Base-by-base conservation (phyloP, 2,113 vertebrate genomes). In the Ranitomeya variabilis region DNA sequence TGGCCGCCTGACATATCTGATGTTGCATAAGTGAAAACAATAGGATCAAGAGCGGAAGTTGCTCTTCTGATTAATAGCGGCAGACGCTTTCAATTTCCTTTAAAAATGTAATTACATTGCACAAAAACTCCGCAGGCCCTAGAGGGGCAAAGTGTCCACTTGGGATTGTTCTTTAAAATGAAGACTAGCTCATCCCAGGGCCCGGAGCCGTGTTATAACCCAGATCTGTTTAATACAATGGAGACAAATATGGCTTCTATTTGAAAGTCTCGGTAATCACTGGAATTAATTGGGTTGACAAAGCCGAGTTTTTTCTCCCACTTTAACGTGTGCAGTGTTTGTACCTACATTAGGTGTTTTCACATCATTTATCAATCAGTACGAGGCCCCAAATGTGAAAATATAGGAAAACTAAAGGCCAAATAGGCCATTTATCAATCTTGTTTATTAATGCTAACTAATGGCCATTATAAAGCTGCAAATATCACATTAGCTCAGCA, bases 391-490 rank as follows among this genome's bases (percentile, higher is more conserved):
- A 8, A 81, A 62, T 31, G 59, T 5, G 10, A 26, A 81, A 55
- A 57, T 62, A 67, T 26, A 4, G 21, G 37, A 10, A 71, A 55
- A n/a, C 69, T 55, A n/a, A 21, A 26, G 66, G 60, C 82, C 18
- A 71, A 84, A 69, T 52, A 9, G 66, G 19, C 82, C 64, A 81
- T 84, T 84, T 84, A 71, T 84, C 52, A 84, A 55, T 84, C 64
- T 18, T 69, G 64, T 71, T 84, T 84, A 84, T 84, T 84, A 84
- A 84, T 84, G 64, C 31, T 60, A 26, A 13, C 45, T 69, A 84
- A 55, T 84, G 82, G 66, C 82, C 82, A 26, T 84, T 84, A 83
- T 54, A 52, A 84, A 26, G 66, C 64, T n/a, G 82, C 82, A 71
- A 71, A 66, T 69, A 71, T 84, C 82, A 55, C 82, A 84, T 84